These are phyloP conservation scores for Cactoblastis cactorum DNA, from an alignment of 2,888 invertebrate genomes.

Conservation along the genomic window DNA sequence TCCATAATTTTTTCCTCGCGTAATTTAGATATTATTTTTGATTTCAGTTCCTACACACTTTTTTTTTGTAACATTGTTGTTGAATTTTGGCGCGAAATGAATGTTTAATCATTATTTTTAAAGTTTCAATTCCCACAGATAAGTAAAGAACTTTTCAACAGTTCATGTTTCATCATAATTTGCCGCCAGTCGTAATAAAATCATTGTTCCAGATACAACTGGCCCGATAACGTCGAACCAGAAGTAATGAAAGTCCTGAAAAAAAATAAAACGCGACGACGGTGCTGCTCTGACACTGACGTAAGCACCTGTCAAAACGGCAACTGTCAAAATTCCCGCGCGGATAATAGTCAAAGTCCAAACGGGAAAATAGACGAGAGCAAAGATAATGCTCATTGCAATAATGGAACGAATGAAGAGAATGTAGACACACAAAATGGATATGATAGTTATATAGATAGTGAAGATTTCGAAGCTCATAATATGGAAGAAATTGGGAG, in stretches of 20 bases:
- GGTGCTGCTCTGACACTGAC: slow-evolving; percentile 42
- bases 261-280: slow-evolving; percentile 37
- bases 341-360: background rate
- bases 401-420: background rate
- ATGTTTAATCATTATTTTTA: too few species aligned
- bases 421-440: slow-evolving; percentile 18
- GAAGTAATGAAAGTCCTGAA: slow-evolving; percentile 60
- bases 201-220: slow-evolving; percentile 82
- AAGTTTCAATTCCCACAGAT: too few species aligned
- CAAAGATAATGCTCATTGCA: background rate
- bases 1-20: too few species aligned
- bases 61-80: too few species aligned
- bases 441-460: slow-evolving; percentile 9
- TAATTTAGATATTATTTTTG: too few species aligned
- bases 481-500: slow-evolving; percentile 84
- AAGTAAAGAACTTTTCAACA: too few species aligned
- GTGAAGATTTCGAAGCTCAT: slow-evolving; percentile 49
- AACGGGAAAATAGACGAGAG: background rate
- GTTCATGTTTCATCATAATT: too few species aligned
- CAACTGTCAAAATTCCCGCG: slow-evolving; percentile 27
- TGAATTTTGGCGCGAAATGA: too few species aligned
- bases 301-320: slow-evolving; percentile 31
- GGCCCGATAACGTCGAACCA: slow-evolving; percentile 81
- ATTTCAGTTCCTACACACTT: too few species aligned
- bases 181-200: too few species aligned